phyloP scores from a whole-genome alignment of 2,113 vertebrate species.

The Nematolebias whitei region DNA sequence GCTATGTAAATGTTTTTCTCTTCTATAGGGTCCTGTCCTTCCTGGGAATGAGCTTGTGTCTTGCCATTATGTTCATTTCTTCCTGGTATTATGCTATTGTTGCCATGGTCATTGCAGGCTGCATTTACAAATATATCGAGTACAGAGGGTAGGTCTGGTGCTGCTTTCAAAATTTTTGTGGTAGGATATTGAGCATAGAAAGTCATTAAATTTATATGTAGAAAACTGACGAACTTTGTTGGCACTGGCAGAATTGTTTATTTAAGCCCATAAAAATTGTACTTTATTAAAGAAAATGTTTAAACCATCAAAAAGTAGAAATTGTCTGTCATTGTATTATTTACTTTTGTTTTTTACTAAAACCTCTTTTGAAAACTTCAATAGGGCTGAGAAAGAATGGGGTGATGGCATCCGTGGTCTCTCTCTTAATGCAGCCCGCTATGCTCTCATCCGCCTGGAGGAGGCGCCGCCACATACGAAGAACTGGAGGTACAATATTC shows the following conservation, averaged over 20 bases:
- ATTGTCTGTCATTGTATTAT: neutral
- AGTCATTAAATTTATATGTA: no score
- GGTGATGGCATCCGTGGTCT: slow-evolving; percentile 93
- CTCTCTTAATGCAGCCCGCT: slow-evolving; percentile 94
- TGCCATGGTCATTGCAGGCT: slow-evolving; percentile 92
- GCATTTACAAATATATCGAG: slow-evolving; percentile 98
- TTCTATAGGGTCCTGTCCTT: slow-evolving; percentile 90
- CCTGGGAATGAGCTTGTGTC: slow-evolving; percentile 96
- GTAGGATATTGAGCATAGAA: neutral
- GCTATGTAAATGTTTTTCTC: slow-evolving; percentile 1
- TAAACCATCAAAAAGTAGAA: neutral
- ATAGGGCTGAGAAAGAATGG: slow-evolving; percentile 97
- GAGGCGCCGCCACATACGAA: slow-evolving; percentile 94
- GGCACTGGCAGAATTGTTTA: neutral
- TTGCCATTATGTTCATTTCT: slow-evolving; percentile 96
- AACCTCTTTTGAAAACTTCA: neutral
- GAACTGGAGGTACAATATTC: slow-evolving; percentile 90
- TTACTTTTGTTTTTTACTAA: no score
- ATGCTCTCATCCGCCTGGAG: slow-evolving; percentile 91
- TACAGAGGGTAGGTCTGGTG: slow-evolving; percentile 89
- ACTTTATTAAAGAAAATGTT: no score
- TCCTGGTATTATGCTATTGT: slow-evolving; percentile 96
- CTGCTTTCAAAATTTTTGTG: neutral
- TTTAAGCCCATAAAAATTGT: neutral
- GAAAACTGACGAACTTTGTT: no score